Conservation (phyloP, 2,888 invertebrate genomes). For the Mantis religiosa region DNA sequence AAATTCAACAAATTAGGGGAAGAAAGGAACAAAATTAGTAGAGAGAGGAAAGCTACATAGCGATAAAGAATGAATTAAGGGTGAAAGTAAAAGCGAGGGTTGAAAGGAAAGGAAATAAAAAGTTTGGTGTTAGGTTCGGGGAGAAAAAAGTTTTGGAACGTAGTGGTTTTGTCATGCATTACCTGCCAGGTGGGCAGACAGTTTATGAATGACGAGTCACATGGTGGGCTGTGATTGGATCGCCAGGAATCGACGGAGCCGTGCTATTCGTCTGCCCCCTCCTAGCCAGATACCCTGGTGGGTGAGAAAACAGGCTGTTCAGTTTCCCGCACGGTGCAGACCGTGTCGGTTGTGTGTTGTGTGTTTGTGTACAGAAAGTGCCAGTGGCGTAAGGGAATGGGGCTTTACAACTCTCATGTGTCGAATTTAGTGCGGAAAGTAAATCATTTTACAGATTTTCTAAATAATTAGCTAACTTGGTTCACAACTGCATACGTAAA, state of each 20-base stretch:
- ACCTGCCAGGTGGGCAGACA: not conserved
- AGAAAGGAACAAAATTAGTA: not conserved
- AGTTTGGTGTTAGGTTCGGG: not conserved
- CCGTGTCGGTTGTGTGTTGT: not conserved
- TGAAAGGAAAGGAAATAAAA: not conserved
- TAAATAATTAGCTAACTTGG: too few relatives aligned
- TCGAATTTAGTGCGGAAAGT: too few relatives aligned
- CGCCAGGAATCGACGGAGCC: not conserved
- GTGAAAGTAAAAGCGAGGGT: not conserved
- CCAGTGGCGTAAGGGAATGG: not conserved
- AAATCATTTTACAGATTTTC: too few relatives aligned
- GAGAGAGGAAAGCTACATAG: not conserved
- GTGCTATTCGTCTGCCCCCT: not conserved
- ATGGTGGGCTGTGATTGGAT: not conserved
- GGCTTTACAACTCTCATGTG: too few relatives aligned
- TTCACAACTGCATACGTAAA: too few relatives aligned
- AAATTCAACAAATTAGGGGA: not conserved
- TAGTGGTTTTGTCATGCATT: not conserved
- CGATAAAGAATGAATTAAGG: not conserved
- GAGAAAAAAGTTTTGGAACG: not conserved
- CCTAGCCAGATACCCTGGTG: not conserved
- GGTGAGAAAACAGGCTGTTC: not conserved
- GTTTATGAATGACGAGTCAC: not conserved
- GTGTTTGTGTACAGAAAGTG: not conserved
- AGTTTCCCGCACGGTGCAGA: not conserved